Percentiles rank a stretch among this genome's conserved stretches.
phyloP scores from a whole-genome alignment of 1,140 invertebrate species.

The Phenacoccus solenopsis region DNA sequence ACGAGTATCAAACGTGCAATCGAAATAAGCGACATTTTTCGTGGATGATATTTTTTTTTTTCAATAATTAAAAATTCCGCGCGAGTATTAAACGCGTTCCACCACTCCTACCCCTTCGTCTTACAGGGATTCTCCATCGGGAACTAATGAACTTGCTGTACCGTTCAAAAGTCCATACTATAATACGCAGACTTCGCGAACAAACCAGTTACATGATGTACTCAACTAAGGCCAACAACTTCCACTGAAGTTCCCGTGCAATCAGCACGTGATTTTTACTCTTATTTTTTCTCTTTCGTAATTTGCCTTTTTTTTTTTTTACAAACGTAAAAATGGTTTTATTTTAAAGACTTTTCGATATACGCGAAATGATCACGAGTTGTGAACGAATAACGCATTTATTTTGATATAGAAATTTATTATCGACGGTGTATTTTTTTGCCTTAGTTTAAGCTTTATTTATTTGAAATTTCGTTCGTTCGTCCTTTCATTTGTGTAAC shows the following conservation, averaged over 20 bases:
- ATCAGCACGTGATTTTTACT: neutral
- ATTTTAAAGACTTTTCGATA: neutral
- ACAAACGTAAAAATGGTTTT: neutral
- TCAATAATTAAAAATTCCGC: neutral
- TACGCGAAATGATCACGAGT: neutral
- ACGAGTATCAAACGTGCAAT: neutral
- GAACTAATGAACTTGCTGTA: slow-evolving; percentile 1
- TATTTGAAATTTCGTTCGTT: neutral
- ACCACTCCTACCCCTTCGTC: neutral
- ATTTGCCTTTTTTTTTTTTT: neutral
- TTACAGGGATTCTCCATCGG: neutral
- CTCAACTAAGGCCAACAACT: neutral
- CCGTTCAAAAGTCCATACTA: neutral
- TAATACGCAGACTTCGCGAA: neutral
- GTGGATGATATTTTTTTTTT: neutral
- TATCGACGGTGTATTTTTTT: neutral
- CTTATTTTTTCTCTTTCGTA: neutral
- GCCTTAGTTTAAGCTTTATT: neutral
- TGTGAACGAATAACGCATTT: too few relatives aligned
- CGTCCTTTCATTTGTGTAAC: neutral
- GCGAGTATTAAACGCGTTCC: neutral
- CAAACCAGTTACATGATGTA: neutral
- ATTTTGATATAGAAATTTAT: neutral
- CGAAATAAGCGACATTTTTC: slow-evolving; percentile 1
- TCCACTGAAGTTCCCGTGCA: neutral